Conservation (phyloP, 2,888 invertebrate species). For the Rhamnusium bicolor region DNA sequence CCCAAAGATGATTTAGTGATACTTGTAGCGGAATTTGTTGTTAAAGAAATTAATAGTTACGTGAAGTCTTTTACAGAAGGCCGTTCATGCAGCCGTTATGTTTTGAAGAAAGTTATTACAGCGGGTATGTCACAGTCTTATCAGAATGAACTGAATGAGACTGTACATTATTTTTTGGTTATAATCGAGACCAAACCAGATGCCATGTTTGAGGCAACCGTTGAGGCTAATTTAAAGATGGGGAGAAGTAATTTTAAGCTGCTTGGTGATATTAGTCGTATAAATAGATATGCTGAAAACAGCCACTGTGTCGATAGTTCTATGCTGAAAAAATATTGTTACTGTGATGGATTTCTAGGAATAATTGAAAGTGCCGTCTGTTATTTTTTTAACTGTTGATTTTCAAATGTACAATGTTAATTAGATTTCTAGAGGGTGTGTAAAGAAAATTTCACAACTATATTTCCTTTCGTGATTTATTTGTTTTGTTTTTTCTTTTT, state of each 20-base stretch:
- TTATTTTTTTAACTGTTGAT: neutral
- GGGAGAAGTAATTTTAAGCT: constrained; percentile 66
- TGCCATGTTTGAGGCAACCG: constrained; percentile 81
- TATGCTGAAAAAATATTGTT: constrained; percentile 74
- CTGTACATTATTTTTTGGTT: constrained; percentile 75
- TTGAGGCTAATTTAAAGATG: constrained; percentile 67
- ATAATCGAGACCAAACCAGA: constrained; percentile 79
- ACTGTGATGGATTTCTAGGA: constrained; percentile 64
- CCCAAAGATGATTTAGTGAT: constrained; percentile 72
- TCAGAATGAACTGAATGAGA: constrained; percentile 52
- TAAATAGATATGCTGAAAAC: constrained; percentile 73
- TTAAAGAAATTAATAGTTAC: constrained; percentile 45
- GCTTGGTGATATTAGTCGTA: constrained; percentile 77
- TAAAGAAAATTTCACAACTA: too few species aligned
- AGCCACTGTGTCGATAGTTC: constrained; percentile 73
- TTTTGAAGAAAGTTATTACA: constrained; percentile 56
- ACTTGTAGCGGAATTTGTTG: constrained; percentile 71
- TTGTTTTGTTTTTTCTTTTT: too few species aligned
- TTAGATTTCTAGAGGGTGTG: too few species aligned
- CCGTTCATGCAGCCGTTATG: constrained; percentile 56
- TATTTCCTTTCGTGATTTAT: too few species aligned
- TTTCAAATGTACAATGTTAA: neutral
- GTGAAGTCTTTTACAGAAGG: constrained; percentile 71
- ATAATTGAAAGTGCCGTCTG: neutral
- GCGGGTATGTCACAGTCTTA: constrained; percentile 55